Evolutionary conservation across 2,797 vertebrate genomes (phyloP).

Genomic region (Synanceia verrucosa): DNA sequence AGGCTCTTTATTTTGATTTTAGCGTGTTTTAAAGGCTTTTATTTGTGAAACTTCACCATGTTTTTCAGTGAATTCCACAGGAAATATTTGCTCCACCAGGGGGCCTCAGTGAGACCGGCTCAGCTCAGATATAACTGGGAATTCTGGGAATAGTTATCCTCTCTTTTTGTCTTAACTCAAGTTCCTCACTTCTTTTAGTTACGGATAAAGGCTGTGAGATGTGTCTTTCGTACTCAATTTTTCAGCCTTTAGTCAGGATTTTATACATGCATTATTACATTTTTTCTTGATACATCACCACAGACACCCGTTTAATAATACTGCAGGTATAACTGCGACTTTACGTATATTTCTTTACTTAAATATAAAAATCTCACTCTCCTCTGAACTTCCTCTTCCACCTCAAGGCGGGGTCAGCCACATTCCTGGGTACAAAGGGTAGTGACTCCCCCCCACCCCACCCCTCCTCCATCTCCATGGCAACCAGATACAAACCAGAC

Average conservation of each 20-base stretch:
- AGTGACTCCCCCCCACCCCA: neutral
- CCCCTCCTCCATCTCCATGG: slow-evolving; percentile 14
- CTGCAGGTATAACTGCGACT: no score
- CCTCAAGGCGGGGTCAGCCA: neutral
- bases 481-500: slow-evolving; percentile 5
- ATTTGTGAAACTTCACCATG: neutral
- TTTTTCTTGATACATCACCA: no score
- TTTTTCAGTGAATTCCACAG: neutral
- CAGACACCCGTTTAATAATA: no score
- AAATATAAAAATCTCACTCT: no score
- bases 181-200: no score
- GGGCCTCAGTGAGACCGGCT: slow-evolving; percentile 32
- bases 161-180: no score
- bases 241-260: neutral
- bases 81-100: slow-evolving; percentile 46
- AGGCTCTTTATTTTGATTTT: neutral
- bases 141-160: neutral
- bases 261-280: no score
- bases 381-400: neutral
- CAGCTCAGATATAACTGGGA: neutral
- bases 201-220: neutral
- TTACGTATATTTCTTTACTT: no score
- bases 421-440: slow-evolving; percentile 30
- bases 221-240: neutral
- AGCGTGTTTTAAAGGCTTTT: neutral